A percentile compares a stretch with the other conserved stretches of the same genome.
Conservation (phyloP, 2,113 vertebrate species). For the Patagioenas fasciata region DNA sequence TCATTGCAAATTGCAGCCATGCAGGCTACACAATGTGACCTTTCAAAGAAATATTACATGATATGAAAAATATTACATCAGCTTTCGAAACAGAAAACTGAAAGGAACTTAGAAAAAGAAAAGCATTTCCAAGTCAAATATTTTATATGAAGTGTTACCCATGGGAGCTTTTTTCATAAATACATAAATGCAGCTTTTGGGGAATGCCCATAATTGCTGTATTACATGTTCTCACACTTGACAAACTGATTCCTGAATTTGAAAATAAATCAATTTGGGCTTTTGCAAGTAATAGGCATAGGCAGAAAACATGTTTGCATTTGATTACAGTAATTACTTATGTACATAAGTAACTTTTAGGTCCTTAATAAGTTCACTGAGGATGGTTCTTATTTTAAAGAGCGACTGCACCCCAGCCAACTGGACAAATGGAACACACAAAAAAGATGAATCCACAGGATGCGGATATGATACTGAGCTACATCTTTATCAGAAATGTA, state of each 20-base stretch:
- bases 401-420: neutral
- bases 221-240: constrained; percentile 15
- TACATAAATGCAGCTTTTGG: constrained; percentile 53
- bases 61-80: neutral
- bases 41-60: neutral
- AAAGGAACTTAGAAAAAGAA: neutral
- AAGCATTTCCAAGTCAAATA: constrained; percentile 52
- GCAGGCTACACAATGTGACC: neutral
- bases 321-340: neutral
- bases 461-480: neutral
- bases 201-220: constrained; percentile 49
- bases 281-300: neutral
- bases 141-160: constrained; percentile 29
- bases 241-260: neutral
- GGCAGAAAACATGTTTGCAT: neutral
- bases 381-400: neutral
- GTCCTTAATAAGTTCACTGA: neutral
- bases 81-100: neutral
- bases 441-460: fast-evolving
- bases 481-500: neutral
- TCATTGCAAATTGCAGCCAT: neutral
- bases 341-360: neutral
- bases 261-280: constrained; percentile 32
- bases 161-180: constrained; percentile 37
- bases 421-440: fast-evolving